Conservation (phyloP, 2,888 invertebrate species). For the Apodemia duryi region DNA sequence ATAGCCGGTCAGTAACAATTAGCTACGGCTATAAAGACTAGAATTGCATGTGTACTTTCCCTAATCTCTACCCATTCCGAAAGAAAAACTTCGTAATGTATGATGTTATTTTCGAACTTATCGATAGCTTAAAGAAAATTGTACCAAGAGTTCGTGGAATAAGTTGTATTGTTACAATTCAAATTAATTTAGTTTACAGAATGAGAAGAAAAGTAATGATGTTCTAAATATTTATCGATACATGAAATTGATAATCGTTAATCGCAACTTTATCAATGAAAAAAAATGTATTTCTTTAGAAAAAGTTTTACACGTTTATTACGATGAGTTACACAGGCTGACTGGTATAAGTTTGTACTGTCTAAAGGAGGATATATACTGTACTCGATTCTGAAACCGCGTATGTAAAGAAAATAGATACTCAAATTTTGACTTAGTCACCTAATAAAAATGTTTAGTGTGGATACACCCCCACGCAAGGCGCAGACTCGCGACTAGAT, state of each 20-base stretch:
- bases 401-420: no score
- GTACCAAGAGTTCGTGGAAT: neutral
- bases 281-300: no score
- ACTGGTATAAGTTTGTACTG: no score
- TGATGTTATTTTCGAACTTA: slow-evolving; percentile 8
- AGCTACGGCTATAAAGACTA: slow-evolving; percentile 11
- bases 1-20: slow-evolving; percentile 11
- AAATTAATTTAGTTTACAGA: neutral
- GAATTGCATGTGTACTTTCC: slow-evolving; percentile 9
- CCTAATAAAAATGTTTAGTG: no score
- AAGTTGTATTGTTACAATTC: neutral
- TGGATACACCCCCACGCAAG: no score
- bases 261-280: neutral
- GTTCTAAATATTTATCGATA: neutral
- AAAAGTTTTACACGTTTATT: no score
- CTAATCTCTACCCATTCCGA: neutral
- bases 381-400: no score
- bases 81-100: slow-evolving; percentile 11
- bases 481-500: no score
- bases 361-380: no score
- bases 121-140: slow-evolving; percentile 2
- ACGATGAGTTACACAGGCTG: no score
- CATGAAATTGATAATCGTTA: neutral
- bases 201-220: neutral
- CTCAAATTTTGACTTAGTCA: no score